phyloP scores from a whole-genome alignment of 1,140 invertebrate genomes.

The Andricus grossulariae region DNA sequence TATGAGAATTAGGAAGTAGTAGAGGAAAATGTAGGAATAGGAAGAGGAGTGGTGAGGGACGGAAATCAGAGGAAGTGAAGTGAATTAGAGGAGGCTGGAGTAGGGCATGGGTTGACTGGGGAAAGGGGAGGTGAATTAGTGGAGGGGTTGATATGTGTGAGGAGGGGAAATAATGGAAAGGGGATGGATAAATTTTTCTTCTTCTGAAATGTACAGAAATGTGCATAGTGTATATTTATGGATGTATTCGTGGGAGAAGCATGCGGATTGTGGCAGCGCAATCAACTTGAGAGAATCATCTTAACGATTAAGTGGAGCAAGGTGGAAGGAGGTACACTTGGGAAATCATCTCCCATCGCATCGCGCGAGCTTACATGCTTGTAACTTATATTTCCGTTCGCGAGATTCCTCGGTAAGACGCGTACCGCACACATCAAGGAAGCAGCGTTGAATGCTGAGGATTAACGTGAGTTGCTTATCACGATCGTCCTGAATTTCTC shows the following conservation, averaged over 20 bases:
- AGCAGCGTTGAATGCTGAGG: slow-evolving; percentile 11
- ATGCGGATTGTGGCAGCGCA: slow-evolving; percentile 38
- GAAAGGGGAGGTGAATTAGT: no score
- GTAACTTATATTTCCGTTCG: slow-evolving; percentile 57
- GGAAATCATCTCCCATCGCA: slow-evolving; percentile 65
- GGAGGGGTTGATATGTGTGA: no score
- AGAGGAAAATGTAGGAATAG: no score
- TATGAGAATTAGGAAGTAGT: no score
- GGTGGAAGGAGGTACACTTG: slow-evolving; percentile 52
- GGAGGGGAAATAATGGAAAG: no score
- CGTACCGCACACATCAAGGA: slow-evolving; percentile 26
- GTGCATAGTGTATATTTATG: slow-evolving; percentile 6
- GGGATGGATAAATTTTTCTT: no score
- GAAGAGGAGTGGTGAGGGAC: no score
- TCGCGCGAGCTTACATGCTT: slow-evolving; percentile 47
- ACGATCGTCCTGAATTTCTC: slow-evolving; percentile 26
- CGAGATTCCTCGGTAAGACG: slow-evolving; percentile 43
- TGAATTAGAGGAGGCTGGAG: no score
- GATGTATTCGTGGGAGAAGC: slow-evolving; percentile 30
- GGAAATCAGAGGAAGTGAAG: no score
- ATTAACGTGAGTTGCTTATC: slow-evolving; percentile 38
- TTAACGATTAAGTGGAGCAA: slow-evolving; percentile 57
- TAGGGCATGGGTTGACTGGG: no score
- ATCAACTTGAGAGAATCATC: slow-evolving; percentile 54
- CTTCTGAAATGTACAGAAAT: neutral